A percentile compares a stretch with the other conserved stretches of the same genome.
These are phyloP conservation scores for Notiomystis cincta DNA, from an alignment of 2,113 vertebrate species.

Conservation along the genomic window DNA sequence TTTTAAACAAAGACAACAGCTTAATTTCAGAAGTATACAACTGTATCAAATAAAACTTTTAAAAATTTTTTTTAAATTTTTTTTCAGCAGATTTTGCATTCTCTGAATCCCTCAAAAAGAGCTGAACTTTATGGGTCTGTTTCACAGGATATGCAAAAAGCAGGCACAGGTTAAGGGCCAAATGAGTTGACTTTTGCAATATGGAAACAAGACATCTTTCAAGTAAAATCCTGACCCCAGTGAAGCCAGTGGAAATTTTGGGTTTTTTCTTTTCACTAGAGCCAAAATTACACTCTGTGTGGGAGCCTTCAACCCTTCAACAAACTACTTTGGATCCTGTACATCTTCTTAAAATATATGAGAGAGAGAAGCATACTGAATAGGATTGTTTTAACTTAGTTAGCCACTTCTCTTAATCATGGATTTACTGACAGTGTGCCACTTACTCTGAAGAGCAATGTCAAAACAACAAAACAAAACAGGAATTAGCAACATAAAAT, in stretches of 20 bases:
- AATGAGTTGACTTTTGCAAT: neutral
- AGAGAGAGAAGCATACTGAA: neutral
- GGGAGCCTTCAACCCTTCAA: neutral
- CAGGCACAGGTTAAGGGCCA: neutral
- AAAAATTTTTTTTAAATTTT: no score
- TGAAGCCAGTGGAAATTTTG: neutral
- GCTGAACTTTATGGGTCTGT: neutral
- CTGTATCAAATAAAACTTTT: neutral
- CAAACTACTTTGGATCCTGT: neutral
- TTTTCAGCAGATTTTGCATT: neutral
- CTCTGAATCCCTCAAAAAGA: neutral
- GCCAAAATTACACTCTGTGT: neutral
- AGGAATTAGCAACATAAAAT: conserved; percentile 2
- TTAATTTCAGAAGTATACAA: neutral
- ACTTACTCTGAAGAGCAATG: neutral
- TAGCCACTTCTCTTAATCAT: neutral
- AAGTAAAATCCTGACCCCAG: neutral
- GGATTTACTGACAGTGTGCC: neutral
- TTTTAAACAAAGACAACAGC: neutral
- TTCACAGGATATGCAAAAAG: neutral
- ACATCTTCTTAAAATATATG: neutral
- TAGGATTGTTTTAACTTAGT: neutral
- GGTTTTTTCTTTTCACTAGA: neutral
- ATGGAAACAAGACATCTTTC: neutral
- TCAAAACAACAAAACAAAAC: conserved; percentile 24